phyloP scores from a whole-genome alignment of 2,113 vertebrate species.

The Petrocephalus zakoni region DNA sequence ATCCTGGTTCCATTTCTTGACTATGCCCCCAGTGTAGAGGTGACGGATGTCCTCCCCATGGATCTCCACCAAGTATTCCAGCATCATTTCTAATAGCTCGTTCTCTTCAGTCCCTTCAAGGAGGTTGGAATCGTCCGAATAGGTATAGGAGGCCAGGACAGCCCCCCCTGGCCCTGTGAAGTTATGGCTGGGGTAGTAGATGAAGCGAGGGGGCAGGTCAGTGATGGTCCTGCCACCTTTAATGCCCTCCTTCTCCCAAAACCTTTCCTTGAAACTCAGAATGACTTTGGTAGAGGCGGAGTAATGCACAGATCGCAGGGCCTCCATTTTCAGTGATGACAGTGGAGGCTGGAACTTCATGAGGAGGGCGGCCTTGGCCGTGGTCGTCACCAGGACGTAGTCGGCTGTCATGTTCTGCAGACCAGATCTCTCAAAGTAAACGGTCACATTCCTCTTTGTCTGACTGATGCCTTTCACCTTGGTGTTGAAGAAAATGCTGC shows the following conservation, averaged over 20 bases:
- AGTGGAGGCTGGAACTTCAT: constrained; percentile 64
- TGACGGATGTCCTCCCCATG: constrained; percentile 54
- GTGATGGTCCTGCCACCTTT: constrained; percentile 65
- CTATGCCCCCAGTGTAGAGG: constrained; percentile 46
- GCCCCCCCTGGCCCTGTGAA: constrained; percentile 48
- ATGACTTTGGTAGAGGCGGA: constrained; percentile 62
- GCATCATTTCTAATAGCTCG: constrained; percentile 48
- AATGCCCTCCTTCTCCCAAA: constrained; percentile 74
- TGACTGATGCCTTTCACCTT: constrained; percentile 56
- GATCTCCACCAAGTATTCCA: constrained; percentile 65
- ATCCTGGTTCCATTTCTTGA: constrained; percentile 75
- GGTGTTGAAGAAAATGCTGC: constrained; percentile 54
- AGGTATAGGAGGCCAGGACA: constrained; percentile 74
- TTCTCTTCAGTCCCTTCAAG: constrained; percentile 55
- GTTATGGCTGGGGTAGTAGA: constrained; percentile 76
- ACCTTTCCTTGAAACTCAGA: constrained; percentile 63
- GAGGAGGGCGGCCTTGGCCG: constrained; percentile 65
- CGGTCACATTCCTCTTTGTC: constrained; percentile 39
- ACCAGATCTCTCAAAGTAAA: constrained; percentile 46
- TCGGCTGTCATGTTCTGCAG: constrained; percentile 48
- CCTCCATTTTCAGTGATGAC: constrained; percentile 57
- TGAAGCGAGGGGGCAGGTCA: constrained; percentile 64
- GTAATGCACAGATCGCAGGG: constrained; percentile 69
- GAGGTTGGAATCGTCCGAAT: constrained; percentile 60
- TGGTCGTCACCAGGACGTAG: constrained; percentile 60